phyloP scores from a whole-genome alignment of 2,797 vertebrate genomes.

The Sparidentex hasta region DNA sequence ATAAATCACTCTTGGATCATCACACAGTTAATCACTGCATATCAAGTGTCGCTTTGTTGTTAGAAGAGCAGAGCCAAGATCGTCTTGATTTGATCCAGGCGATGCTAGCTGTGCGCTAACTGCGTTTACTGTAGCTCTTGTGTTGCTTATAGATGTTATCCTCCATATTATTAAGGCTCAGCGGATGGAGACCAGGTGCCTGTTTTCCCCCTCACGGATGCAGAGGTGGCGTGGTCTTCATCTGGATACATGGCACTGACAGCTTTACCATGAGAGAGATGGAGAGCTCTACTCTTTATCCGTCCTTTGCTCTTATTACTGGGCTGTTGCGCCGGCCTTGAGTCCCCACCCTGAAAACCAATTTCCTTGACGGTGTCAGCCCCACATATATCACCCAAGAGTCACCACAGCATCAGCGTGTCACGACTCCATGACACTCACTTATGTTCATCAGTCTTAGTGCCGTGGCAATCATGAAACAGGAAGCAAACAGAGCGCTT shows the following conservation, averaged over 20 bases:
- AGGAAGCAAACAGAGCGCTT: conserved; percentile 33
- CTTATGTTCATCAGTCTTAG: conserved; percentile 58
- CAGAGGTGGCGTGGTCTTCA: conserved; percentile 27
- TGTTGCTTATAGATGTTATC: neutral
- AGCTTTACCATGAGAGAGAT: conserved; percentile 65
- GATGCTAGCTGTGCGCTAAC: neutral
- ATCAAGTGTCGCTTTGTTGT: neutral
- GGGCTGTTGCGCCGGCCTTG: conserved; percentile 66
- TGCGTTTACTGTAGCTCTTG: neutral
- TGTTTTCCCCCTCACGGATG: conserved; percentile 32
- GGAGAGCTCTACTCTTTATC: conserved; percentile 58
- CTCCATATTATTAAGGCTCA: conserved; percentile 1
- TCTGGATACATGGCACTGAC: conserved; percentile 53
- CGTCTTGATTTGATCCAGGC: neutral
- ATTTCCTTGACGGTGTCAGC: conserved; percentile 69
- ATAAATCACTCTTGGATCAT: neutral
- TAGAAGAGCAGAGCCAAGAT: neutral
- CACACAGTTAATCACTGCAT: neutral
- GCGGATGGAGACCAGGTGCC: conserved; percentile 2
- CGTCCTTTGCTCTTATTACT: conserved; percentile 68
- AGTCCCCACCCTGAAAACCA: conserved; percentile 72
- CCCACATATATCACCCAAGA: conserved; percentile 64
- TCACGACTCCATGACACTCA: conserved; percentile 42
- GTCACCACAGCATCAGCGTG: conserved; percentile 44
- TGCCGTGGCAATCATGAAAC: conserved; percentile 39